Percentiles rank a stretch among this genome's conserved stretches.
Evolutionary conservation across 2,113 vertebrate genomes (phyloP).

Genomic region (Felis chaus): DNA sequence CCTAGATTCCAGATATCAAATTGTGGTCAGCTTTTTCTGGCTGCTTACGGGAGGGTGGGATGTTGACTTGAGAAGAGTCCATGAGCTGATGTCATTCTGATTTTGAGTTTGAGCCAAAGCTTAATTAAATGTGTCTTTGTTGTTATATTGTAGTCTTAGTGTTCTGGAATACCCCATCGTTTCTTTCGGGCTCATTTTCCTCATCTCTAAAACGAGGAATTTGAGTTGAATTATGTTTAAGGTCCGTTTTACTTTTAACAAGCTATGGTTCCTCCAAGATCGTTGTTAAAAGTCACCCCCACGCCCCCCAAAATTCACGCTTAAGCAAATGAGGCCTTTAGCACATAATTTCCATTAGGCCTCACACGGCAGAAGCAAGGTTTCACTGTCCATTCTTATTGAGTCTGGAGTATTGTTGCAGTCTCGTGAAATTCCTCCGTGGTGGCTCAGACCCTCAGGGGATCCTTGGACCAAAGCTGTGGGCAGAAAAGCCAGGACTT

Average conservation of each 20-base stretch:
- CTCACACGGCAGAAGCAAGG: background rate
- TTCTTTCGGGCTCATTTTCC: background rate
- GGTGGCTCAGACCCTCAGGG: background rate
- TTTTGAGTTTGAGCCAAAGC: constrained; percentile 26
- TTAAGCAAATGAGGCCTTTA: background rate
- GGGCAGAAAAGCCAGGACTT: background rate
- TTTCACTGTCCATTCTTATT: background rate
- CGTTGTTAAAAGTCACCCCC: background rate
- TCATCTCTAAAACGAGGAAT: background rate
- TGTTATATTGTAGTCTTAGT: background rate
- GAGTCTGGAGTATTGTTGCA: background rate
- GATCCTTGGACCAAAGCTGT: background rate
- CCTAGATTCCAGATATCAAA: background rate
- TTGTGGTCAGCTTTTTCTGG: background rate
- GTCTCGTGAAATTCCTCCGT: background rate
- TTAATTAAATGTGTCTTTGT: constrained; percentile 3
- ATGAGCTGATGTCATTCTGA: background rate
- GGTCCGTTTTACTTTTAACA: background rate
- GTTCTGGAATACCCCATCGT: background rate
- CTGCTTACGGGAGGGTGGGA: background rate
- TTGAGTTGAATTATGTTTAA: constrained; percentile 3
- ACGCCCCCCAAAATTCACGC: background rate
- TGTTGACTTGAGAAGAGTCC: background rate
- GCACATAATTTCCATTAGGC: background rate
- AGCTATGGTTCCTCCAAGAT: background rate